Percentiles rank a stretch among this genome's conserved stretches.
Evolutionary conservation across 1,140 invertebrate species (phyloP).

Genomic region (Drosophila busckii): DNA sequence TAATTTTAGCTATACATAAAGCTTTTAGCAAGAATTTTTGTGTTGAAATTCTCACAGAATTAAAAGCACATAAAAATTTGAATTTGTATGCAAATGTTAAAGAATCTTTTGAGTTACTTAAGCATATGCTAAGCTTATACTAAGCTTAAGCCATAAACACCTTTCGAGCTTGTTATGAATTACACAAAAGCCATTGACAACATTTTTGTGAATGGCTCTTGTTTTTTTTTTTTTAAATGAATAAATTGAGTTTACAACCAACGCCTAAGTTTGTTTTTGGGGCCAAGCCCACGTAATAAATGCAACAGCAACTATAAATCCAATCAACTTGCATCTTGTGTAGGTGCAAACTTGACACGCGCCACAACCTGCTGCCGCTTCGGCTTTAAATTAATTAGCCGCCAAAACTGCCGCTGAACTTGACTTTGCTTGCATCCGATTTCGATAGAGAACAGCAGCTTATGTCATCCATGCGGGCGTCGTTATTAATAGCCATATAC

Average conservation of each 20-base stretch:
- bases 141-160: slow-evolving; percentile 23
- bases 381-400: slow-evolving; percentile 52
- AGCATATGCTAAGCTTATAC: slow-evolving; percentile 14
- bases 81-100: slow-evolving; percentile 13
- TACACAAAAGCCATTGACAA: slow-evolving; percentile 39
- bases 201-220: slow-evolving; percentile 47
- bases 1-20: no score
- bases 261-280: slow-evolving; percentile 36
- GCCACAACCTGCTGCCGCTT: slow-evolving; percentile 53
- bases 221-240: no score
- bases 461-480: slow-evolving; percentile 34
- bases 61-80: no score
- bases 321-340: slow-evolving; percentile 16
- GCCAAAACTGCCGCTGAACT: slow-evolving; percentile 14
- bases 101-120: background rate
- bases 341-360: slow-evolving; percentile 37
- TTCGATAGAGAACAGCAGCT: slow-evolving; percentile 30
- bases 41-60: no score
- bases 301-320: slow-evolving; percentile 22
- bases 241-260: slow-evolving; percentile 39
- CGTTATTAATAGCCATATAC: slow-evolving; percentile 29
- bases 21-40: no score
- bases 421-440: slow-evolving; percentile 17
- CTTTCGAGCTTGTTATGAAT: slow-evolving; percentile 29
- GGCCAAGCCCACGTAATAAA: slow-evolving; percentile 41